Base-by-base conservation (phyloP, 2,888 invertebrate species). In the Poecilobothrus nobilitatus region DNA sequence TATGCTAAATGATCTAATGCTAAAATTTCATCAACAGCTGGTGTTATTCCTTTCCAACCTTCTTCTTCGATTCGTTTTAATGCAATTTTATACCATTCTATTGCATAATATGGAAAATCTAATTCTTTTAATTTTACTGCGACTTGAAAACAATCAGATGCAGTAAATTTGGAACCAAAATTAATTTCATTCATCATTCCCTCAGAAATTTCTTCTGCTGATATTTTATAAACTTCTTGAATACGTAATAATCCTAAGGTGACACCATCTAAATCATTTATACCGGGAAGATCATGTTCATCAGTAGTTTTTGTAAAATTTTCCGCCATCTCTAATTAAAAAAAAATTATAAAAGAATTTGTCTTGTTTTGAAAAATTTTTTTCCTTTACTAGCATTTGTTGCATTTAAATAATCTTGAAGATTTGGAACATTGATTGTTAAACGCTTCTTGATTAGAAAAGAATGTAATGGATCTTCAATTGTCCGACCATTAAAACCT, bases 241-340 rank as follows among this genome's bases (percentile, higher is more conserved):
- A 63, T 18, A 53, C 97, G 85, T 70, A 92, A 90, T 66, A 98
- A 84, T 1, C 97, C 97, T 61, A 90, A 89, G 2, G 95, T 95
- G 9, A 95, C 95, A 0, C 97, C 97, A 73, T 89, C 89, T 70
- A 98, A 82, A 80, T 98, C 97, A 78, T 95, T 94, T 68, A 90
- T 86, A 0, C 90, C 88, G 0, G 96, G 97, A 6, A 53, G 6
- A 53, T 53, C 18, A 53, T 53, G 15, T 5, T 53, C 18, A 18
- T 18, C 53, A 2, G 53, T 6, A 12, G 15, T n/a, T 53, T 53
- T 53, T 18, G 53, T 53, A 15, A 53, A 53, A 18, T 53, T 53
- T 53, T 12, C 18, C 2, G 7, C 15, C n/a, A 53, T 18, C 18
- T 18, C 53, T 53, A 18, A n/a, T n/a, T n/a, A n/a, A 18, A n/a